Base-by-base conservation (phyloP, 2,113 vertebrate genomes). In the Corythornis madagascariensis region DNA sequence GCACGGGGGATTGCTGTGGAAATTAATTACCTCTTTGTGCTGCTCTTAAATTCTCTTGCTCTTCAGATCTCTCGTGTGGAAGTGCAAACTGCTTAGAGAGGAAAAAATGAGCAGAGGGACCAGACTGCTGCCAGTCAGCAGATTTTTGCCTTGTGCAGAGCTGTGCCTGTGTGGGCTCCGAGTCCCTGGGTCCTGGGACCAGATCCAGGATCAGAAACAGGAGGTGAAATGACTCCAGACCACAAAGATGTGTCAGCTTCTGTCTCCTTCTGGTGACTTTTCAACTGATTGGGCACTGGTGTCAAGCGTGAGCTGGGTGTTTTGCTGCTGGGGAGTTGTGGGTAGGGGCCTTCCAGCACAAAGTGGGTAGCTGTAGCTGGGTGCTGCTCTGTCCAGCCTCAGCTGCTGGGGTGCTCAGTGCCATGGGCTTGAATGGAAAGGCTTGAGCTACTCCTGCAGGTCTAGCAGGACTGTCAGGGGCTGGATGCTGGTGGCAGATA, bases 11-110 rank as follows among this genome's bases (percentile, higher is more conserved):
- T 78, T 79, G 73, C 80, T 47, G 10, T 69, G 77, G 25, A 75
- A 89, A 53, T 86, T 90, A 72, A 84, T 82, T 60, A 65, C 52
- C 35, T 88, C 66, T 90, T 64, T 78, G 57, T 89, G 74, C 61
- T 50, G 38, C 66, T 88, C 40, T 73, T 80, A 47, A 74, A 92
- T 42, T 80, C 72, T 88, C 59, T 79, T 8, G 2, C 69, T 88
- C 83, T 82, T 84, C 67, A 88, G 13, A 69, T 79, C 73, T 93
- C 67, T 80, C 0, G 1, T 38, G 78, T 78, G 67, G 70, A 95
- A 83, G 76, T 40, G 69, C 43, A 75, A 40, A 92, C 53, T 86
- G 89, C 72, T 92, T 90, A 43, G 89, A 89, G 87, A 85, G 78
- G 59, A 80, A 73, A 81, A 90, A 76, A 35, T 9, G 42, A 50